phyloP scores from a whole-genome alignment of 2,797 vertebrate genomes.

The Megaceryle alcyon region DNA sequence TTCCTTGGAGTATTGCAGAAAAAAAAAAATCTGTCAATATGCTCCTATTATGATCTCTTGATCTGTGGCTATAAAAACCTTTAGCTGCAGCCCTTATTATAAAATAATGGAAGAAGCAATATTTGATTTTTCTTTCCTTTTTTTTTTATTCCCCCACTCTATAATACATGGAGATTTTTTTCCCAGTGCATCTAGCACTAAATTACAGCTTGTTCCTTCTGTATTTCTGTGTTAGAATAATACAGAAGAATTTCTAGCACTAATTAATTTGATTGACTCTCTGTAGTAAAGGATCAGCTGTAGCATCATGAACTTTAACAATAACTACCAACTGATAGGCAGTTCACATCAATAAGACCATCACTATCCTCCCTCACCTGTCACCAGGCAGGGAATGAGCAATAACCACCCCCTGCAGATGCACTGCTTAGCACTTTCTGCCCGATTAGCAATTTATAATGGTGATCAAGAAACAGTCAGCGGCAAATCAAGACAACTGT shows the following conservation, averaged over 20 bases:
- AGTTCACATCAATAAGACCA: constrained; percentile 89
- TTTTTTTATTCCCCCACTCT: constrained; percentile 46
- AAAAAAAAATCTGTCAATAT: constrained; percentile 98
- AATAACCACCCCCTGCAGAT: constrained; percentile 86
- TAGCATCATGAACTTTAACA: constrained; percentile 86
- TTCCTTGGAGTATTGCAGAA: constrained; percentile 92
- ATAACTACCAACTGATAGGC: constrained; percentile 91
- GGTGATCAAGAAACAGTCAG: constrained; percentile 99
- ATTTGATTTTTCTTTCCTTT: constrained; percentile 73
- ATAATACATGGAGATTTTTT: constrained; percentile 75
- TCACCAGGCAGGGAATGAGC: constrained; percentile 90
- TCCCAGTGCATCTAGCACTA: constrained; percentile 72
- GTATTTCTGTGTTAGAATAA: constrained; percentile 80
- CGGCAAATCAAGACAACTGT: constrained; percentile 98
- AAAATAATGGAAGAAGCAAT: constrained; percentile 91
- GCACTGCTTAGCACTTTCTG: constrained; percentile 89
- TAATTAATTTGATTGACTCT: constrained; percentile 96
- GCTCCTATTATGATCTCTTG: constrained; percentile 99
- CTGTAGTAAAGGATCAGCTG: constrained; percentile 87
- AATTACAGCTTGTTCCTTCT: constrained; percentile 77
- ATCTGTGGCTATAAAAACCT: constrained; percentile 98
- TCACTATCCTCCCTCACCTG: constrained; percentile 90
- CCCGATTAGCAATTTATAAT: constrained; percentile 99
- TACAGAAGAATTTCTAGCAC: constrained; percentile 83
- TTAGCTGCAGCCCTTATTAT: constrained; percentile 92